Percentiles rank a stretch among this genome's conserved stretches.
Evolutionary conservation across 2,113 vertebrate genomes (phyloP).

Genomic region (Pelusios castaneus): DNA sequence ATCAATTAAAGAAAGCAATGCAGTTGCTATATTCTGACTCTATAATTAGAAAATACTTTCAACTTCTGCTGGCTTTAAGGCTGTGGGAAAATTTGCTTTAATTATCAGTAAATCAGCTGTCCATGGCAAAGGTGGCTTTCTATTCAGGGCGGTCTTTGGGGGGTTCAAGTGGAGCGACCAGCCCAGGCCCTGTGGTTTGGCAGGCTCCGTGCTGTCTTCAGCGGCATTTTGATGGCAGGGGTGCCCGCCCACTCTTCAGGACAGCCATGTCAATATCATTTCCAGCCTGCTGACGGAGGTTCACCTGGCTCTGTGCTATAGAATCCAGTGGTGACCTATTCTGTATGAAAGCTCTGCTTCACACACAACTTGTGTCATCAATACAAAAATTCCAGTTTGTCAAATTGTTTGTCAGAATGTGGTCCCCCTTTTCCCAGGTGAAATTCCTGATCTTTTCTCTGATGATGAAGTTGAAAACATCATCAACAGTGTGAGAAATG

Average conservation of each 20-base stretch:
- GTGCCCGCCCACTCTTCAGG: too few relatives aligned
- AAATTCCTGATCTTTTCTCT: slow-evolving; percentile 93
- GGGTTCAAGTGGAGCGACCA: too few relatives aligned
- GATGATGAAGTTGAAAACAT: slow-evolving; percentile 94
- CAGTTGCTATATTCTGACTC: not conserved
- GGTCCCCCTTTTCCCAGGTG: slow-evolving; percentile 77
- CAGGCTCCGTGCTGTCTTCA: too few relatives aligned
- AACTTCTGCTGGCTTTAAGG: not conserved
- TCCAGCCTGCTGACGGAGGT: not conserved
- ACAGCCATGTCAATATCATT: too few relatives aligned
- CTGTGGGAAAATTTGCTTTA: not conserved
- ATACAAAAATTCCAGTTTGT: not conserved
- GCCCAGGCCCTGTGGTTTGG: too few relatives aligned
- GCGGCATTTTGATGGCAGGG: too few relatives aligned
- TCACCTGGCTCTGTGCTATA: not conserved
- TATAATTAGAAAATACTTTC: not conserved
- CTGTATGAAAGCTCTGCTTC: not conserved
- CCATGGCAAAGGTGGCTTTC: not conserved
- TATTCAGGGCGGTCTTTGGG: too few relatives aligned
- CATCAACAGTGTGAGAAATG: slow-evolving; percentile 84
- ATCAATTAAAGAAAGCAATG: not conserved
- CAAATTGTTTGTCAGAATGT: not conserved
- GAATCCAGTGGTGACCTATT: not conserved
- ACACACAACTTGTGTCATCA: not conserved
- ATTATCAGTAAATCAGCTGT: not conserved